These are phyloP conservation scores for Palythoa caribaeorum DNA, from an alignment of 92 coral and sea anemone species.

Conservation along the genomic window DNA sequence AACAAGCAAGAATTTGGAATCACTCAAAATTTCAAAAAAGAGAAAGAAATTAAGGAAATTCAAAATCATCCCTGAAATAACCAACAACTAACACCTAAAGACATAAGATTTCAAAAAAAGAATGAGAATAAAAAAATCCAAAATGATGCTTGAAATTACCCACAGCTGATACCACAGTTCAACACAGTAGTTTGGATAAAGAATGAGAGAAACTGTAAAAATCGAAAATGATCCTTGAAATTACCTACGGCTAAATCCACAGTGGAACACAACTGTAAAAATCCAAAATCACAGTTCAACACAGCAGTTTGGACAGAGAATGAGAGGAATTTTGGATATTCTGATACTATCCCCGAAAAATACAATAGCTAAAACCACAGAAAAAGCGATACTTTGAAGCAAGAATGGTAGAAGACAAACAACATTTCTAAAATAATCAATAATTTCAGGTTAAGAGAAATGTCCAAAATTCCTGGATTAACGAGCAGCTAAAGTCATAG, in stretches of 20 bases:
- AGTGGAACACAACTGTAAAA: neutral
- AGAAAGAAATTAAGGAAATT: neutral
- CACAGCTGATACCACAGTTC: neutral
- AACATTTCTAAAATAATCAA: too few species aligned
- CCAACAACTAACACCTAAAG: neutral
- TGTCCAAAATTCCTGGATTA: too few species aligned
- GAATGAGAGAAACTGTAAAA: neutral
- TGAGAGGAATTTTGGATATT: too few species aligned
- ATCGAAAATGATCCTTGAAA: neutral
- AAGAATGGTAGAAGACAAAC: too few species aligned
- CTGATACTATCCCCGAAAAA: too few species aligned
- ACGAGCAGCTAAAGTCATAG: too few species aligned
- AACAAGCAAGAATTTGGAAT: too few species aligned
- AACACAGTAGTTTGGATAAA: neutral
- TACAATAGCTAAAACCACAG: too few species aligned
- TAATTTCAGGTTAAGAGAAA: too few species aligned
- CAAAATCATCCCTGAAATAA: neutral
- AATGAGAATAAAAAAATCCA: too few species aligned
- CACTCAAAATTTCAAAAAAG: too few species aligned
- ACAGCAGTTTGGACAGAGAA: neutral
- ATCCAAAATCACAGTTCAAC: neutral
- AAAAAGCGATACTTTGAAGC: too few species aligned
- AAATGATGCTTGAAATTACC: neutral
- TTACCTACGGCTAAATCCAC: neutral
- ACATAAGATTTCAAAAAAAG: neutral